Evolutionary conservation across 2,113 vertebrate species (phyloP), one percentile per base, ranked within the genome.

Genomic region (Mionectes macconnelli): DNA sequence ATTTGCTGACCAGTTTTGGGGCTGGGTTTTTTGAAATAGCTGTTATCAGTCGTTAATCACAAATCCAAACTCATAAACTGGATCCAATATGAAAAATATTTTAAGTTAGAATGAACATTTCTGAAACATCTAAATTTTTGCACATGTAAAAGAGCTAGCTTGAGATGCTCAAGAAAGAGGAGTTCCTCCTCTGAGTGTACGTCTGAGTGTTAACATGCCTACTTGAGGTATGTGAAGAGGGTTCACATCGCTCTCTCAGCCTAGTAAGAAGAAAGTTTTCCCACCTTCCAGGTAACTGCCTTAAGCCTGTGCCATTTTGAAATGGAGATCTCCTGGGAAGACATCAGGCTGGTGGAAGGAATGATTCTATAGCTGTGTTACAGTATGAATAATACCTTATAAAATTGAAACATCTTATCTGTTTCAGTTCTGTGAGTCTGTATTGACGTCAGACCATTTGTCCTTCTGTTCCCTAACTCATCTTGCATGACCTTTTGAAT

Each of bases 401-500:
- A 80, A 94, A 94, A 83, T 70, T 27, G 37, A 94, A 83, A 63
- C 37, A 64, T 81, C 52, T 74, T 89, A 81, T 91, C 90, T 91
- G 50, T 60, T 90, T 92, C n/a, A 69, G 72, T 69, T 86, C 62
- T 83, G 28, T 80, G 59, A 90, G 62, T 79, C 62, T 69, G 63
- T 55, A 69, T 70, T 96, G 81, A 95, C 4, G 30, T 96, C 84
- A 95, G 87, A 91, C 25, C 55, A 74, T 62, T 95, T 93, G 91
- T 94, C 87, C 87, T 89, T 82, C 84, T 89, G 70, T 73, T 95
- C 56, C 57, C 62, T 47, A 91, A 53, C 74, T 91, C 86, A 88
- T 92, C 94, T 91, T 87, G 40, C 50, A 20, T 91, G 89, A 89
- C 89, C 89, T 96, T 95, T 80, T 85, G 42, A 94, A 70, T 76